These are phyloP conservation scores for Chaetops frenatus DNA, from an alignment of 2,113 vertebrate genomes.

Conservation along the genomic window DNA sequence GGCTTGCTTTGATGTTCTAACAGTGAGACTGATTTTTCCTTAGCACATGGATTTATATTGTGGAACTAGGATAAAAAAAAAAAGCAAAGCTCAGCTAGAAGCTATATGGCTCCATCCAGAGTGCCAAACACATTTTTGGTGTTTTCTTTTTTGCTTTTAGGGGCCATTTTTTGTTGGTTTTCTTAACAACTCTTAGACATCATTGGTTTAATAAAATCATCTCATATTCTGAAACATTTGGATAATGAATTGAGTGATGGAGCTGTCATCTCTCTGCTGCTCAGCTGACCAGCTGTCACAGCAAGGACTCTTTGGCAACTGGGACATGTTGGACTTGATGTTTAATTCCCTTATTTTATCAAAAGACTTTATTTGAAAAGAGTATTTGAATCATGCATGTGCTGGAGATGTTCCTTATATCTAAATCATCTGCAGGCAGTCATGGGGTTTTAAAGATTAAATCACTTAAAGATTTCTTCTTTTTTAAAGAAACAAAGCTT, in stretches of 20 bases:
- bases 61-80: neutral
- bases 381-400: neutral
- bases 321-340: neutral
- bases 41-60: neutral
- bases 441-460: neutral
- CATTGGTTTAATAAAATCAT: neutral
- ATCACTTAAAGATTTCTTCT: neutral
- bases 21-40: neutral
- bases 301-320: neutral
- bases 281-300: slow-evolving; percentile 11
- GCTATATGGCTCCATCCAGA: neutral
- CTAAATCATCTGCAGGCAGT: neutral
- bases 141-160: neutral
- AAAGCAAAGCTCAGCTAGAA: neutral
- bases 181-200: neutral
- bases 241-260: neutral
- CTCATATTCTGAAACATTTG: neutral
- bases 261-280: neutral
- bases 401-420: neutral
- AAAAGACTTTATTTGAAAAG: neutral
- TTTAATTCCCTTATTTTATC: slow-evolving; percentile 26
- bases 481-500: neutral
- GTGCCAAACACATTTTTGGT: neutral
- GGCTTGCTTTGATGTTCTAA: neutral
- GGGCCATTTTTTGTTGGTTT: neutral